Evolutionary conservation across 2,113 vertebrate genomes (phyloP), one percentile per base, ranked within the genome.

Genomic region (Oryzias celebensis): DNA sequence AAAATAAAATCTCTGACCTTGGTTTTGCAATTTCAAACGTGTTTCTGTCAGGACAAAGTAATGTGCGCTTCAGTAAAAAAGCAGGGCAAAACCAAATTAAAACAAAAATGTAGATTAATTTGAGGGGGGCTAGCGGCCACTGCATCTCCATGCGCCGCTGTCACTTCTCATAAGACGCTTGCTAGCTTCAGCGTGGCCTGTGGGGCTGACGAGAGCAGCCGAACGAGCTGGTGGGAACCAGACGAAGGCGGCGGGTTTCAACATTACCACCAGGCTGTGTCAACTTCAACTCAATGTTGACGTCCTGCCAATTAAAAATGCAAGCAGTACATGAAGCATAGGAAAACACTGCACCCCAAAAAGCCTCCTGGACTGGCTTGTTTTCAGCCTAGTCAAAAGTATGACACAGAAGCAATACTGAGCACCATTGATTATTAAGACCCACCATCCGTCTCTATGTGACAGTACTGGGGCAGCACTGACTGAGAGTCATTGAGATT

Each of bases 401-500:
- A 55, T 65, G 64, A 81, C 68, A 73, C 70, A 58, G 59, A 64
- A 66, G 72, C 70, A 85, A 81, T 74, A 55, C 79, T 60, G 68
- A 86, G 84, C 62, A 55, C 58, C 79, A 85, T 75, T 80, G 87
- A 88, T 85, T 78, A 62, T 71, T 75, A 78, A 80, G 68, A 22
- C 62, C 50, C 49, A 24, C 77, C 42, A 89, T 88, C 82, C 72
- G 75, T 88, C 83, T 84, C 52, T 52, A 17, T 18, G 4, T 86
- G 85, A 87, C 87, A 80, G 81, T 81, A 89, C 87, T 87, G 78
- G 84, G 82, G 58, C 84, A 85, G 63, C 54, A 24, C 56, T 42
- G 31, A 22, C 50, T 17, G 16, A 68, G 61, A 68, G 58, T 62
- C 65, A 81, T 51, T 52, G 23, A 61, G 52, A 58, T 62, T 62